Conservation (phyloP, 2,113 vertebrate genomes). For the Lagopus muta region DNA sequence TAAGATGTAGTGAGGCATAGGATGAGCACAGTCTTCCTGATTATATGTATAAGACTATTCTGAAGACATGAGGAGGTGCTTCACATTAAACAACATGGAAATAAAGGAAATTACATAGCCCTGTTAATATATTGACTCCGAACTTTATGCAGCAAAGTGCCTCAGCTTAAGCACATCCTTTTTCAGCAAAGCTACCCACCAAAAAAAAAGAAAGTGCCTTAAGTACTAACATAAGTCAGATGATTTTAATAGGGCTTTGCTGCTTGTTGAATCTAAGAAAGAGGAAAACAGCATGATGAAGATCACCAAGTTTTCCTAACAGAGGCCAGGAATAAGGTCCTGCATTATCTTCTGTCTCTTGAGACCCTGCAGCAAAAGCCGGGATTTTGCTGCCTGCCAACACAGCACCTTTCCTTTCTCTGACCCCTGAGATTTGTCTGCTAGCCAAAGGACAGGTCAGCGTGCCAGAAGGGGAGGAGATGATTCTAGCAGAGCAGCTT, state of each 20-base stretch:
- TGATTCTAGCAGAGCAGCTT: neutral
- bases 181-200: neutral
- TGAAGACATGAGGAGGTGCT: neutral
- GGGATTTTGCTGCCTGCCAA: neutral
- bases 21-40: neutral
- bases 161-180: neutral
- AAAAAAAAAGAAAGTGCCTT: neutral
- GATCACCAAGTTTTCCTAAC: neutral
- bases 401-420: neutral
- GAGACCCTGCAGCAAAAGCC: neutral
- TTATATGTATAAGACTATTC: neutral
- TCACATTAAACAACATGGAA: neutral
- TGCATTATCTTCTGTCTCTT: neutral
- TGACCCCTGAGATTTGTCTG: fast-evolving
- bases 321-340: neutral
- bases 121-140: neutral
- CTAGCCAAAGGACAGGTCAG: neutral
- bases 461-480: neutral
- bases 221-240: neutral
- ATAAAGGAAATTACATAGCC: neutral
- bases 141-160: neutral
- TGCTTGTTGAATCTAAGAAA: neutral
- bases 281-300: neutral
- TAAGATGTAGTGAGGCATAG: slow-evolving; percentile 15
- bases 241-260: neutral